phyloP scores from a whole-genome alignment of 1,140 invertebrate genomes.

The Drepana arcuata region DNA sequence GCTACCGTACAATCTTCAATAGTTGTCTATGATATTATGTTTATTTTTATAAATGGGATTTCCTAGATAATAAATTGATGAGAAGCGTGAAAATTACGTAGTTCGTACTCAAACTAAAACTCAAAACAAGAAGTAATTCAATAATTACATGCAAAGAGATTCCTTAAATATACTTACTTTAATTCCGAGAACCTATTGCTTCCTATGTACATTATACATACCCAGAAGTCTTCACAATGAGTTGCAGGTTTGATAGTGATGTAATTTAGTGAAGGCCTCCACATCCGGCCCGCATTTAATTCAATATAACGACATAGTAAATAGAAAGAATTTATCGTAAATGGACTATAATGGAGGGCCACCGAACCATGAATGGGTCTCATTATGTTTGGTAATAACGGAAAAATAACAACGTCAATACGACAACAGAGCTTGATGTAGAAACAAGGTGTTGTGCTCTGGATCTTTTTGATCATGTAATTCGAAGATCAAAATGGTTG shows the following conservation, averaged over 20 bases:
- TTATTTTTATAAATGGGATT: too few relatives aligned
- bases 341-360: conserved; percentile 34
- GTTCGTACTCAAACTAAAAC: neutral
- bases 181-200: neutral
- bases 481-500: too few relatives aligned
- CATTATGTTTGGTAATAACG: too few relatives aligned
- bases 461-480: too few relatives aligned
- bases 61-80: too few relatives aligned
- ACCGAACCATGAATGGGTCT: conserved; percentile 29
- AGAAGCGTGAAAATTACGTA: too few relatives aligned
- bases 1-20: too few relatives aligned
- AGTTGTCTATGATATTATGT: too few relatives aligned
- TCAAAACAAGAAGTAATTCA: neutral
- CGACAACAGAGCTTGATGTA: neutral
- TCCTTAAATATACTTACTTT: neutral
- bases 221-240: conserved; percentile 25
- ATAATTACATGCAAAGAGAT: neutral
- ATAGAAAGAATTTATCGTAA: conserved; percentile 30
- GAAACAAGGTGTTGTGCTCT: neutral
- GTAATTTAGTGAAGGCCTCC: conserved; percentile 29
- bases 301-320: conserved; percentile 34
- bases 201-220: neutral
- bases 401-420: too few relatives aligned
- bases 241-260: conserved; percentile 29
- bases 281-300: conserved; percentile 34